Evolutionary conservation across 2,113 vertebrate genomes (phyloP).

Genomic region (Bagarius yarrelli): DNA sequence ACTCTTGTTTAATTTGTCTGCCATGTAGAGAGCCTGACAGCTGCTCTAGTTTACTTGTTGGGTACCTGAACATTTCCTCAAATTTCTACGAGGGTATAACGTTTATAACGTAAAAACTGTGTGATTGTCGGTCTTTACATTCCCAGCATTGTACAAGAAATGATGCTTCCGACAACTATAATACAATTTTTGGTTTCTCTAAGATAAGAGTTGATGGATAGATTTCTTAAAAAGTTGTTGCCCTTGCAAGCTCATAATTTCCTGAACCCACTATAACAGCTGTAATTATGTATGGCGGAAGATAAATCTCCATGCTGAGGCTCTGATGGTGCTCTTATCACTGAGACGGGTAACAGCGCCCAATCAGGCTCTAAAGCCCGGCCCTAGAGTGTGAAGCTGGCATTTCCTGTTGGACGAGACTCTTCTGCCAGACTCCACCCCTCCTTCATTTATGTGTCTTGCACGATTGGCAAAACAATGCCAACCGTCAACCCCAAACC

Average conservation of each 20-base stretch:
- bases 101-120: constrained; percentile 4
- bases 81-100: constrained; percentile 10
- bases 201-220: too few species aligned
- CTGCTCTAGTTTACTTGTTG: constrained; percentile 6
- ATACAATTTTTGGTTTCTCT: neutral
- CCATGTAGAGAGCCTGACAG: constrained; percentile 15
- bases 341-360: constrained; percentile 69
- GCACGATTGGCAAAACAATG: constrained; percentile 66
- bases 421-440: constrained; percentile 37
- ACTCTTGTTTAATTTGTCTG: constrained; percentile 26
- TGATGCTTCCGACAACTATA: neutral
- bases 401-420: constrained; percentile 67
- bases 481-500: constrained; percentile 62
- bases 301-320: constrained; percentile 48
- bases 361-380: constrained; percentile 65
- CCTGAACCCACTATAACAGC: constrained; percentile 29
- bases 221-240: too few species aligned
- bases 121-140: neutral
- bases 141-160: neutral
- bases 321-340: constrained; percentile 59
- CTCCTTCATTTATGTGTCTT: constrained; percentile 41
- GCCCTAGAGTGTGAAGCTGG: constrained; percentile 60
- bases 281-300: constrained; percentile 42
- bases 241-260: neutral
- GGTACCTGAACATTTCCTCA: neutral